Evolutionary conservation across 2,113 vertebrate species (phyloP), one percentile per base, ranked within the genome.

Genomic region (Ptychochromis oligacanthus): DNA sequence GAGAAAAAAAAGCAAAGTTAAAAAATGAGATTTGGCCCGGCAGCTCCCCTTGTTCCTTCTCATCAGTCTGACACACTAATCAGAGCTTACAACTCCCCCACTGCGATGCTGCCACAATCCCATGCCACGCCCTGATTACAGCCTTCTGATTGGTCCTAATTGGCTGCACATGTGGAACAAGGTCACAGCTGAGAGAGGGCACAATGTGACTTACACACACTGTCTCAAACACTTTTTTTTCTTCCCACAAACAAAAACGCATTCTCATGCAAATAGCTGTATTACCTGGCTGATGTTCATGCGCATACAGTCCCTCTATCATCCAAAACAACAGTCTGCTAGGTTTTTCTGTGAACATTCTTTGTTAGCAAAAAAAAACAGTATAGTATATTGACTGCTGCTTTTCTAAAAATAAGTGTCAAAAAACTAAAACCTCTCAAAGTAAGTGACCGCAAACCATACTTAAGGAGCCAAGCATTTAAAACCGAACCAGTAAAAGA

Each of bases 91-190:
- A 87, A 43, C 76, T 46, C 76, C 77, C 83, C 82, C 60, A 13
- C 87, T 83, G 80, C 86, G 82, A 87, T 55, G 61, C 88, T 82
- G 89, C 92, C 81, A 79, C 80, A 65, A 57, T 67, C 77, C 49
- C 40, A 55, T 18, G 75, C 92, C 91, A 87, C 90, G 64, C 89
- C 89, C 88, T 92, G 87, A 95, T 93, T 94, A 95, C 88, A 93
- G 92, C 88, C 86, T 92, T 87, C 88, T 95, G 94, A 96, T 96
- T 95, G 94, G 90, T 85, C 34, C 88, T 95, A 95, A 95, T 93
- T 94, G 85, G 82, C 92, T 90, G 79, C 96, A 96, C 91, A 94
- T 96, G 95, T 94, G 80, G 80, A 77, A 84, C 88, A 79, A 82
- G 84, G 86, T 89, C 90, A 89, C 88, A 83, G 87, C 79, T 75